A percentile compares a stretch with the other conserved stretches of the same genome.
These are phyloP conservation scores for Diarsia dahlii DNA, from an alignment of 2,888 invertebrate species.

Conservation along the genomic window DNA sequence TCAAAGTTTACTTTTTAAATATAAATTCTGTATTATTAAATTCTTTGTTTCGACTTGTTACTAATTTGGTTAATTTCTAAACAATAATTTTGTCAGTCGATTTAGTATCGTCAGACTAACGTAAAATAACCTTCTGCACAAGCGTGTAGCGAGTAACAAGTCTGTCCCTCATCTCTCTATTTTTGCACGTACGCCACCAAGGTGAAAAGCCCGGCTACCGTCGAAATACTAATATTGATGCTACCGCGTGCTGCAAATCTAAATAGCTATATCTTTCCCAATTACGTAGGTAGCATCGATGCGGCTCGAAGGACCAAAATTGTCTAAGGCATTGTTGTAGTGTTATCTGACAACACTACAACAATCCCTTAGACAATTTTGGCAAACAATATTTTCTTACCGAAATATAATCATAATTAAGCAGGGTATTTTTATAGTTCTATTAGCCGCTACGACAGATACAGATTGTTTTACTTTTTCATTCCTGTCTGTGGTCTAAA, in stretches of 20 bases:
- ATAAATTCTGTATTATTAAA: background rate
- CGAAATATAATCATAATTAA: conserved; percentile 11
- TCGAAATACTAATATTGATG: conserved; percentile 36
- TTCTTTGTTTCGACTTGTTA: background rate
- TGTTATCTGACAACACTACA: too few relatives aligned
- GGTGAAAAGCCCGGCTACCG: conserved; percentile 46
- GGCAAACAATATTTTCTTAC: background rate
- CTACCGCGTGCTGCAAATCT: conserved; percentile 50
- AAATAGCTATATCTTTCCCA: conserved; percentile 25
- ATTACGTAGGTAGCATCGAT: conserved; percentile 12
- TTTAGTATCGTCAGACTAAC: conserved; percentile 7
- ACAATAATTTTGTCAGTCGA: conserved; percentile 1
- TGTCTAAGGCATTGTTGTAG: too few relatives aligned
- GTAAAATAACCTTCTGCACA: conserved; percentile 35
- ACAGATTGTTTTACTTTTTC: conserved; percentile 1
- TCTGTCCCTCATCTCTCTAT: conserved; percentile 43
- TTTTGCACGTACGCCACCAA: conserved; percentile 55
- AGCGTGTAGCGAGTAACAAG: conserved; percentile 33
- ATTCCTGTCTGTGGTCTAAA: background rate
- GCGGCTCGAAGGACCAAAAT: conserved; percentile 13
- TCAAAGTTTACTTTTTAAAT: background rate
- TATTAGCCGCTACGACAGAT: conserved; percentile 11
- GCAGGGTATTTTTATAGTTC: background rate
- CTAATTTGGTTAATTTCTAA: background rate
- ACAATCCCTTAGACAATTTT: too few relatives aligned